Percentiles rank a stretch among this genome's conserved stretches.
These are phyloP conservation scores for Archilochus colubris DNA, from an alignment of 2,113 vertebrate species.

Conservation along the genomic window DNA sequence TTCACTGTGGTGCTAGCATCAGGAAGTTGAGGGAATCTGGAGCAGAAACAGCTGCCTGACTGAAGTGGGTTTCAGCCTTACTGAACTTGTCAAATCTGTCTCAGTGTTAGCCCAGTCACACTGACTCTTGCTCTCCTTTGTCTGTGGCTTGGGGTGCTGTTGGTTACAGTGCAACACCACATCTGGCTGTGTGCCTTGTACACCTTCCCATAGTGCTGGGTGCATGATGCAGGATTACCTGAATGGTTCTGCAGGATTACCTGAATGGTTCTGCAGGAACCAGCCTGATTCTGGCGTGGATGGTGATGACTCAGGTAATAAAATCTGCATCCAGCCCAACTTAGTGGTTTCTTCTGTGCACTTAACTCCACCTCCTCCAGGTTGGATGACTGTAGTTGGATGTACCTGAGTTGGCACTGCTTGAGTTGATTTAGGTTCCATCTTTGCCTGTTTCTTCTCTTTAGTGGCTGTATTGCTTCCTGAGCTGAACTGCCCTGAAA, in stretches of 20 bases:
- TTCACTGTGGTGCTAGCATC: not conserved
- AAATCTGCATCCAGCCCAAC: not conserved
- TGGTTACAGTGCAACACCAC: not conserved
- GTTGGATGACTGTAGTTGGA: not conserved
- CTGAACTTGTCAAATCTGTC: not conserved
- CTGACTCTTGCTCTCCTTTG: not conserved
- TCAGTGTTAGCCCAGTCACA: not conserved
- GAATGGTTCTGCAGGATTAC: not conserved
- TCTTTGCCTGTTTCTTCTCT: not conserved
- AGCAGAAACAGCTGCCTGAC: not conserved
- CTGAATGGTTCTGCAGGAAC: not conserved
- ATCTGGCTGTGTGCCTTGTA: not conserved
- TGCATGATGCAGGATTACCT: not conserved
- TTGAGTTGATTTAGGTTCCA: not conserved
- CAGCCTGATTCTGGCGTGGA: not conserved
- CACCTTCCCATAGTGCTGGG: rapidly evolving
- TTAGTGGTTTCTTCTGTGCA: not conserved
- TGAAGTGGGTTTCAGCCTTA: not conserved
- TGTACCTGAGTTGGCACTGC: not conserved
- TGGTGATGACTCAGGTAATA: not conserved
- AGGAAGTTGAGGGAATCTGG: not conserved
- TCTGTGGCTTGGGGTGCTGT: not conserved
- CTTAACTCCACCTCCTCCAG: not conserved
- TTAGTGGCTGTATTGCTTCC: not conserved
- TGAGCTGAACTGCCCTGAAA: not conserved